These are phyloP conservation scores for Yponomeuta cagnagella DNA, from an alignment of 2,888 invertebrate species.

Conservation along the genomic window DNA sequence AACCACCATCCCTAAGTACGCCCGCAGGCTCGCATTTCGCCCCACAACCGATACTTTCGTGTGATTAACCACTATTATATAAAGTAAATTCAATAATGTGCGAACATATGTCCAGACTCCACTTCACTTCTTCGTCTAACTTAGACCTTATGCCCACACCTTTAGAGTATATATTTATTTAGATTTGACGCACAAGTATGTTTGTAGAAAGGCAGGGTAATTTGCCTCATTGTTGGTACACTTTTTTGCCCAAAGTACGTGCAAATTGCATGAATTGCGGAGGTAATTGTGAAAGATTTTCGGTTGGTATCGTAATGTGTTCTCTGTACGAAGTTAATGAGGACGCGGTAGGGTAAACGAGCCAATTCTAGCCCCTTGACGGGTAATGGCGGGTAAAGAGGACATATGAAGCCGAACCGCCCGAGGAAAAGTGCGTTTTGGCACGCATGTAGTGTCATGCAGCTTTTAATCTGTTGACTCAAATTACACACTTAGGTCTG, in stretches of 20 bases:
- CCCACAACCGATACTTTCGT: slow-evolving; percentile 55
- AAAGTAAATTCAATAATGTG: slow-evolving; percentile 74
- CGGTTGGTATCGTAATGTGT: slow-evolving; percentile 46
- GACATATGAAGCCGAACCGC: background rate
- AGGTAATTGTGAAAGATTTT: slow-evolving; percentile 61
- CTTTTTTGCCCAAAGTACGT: slow-evolving; percentile 42
- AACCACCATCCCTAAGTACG: slow-evolving; percentile 33
- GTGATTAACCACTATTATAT: slow-evolving; percentile 75
- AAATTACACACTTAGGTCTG: background rate
- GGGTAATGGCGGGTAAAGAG: background rate
- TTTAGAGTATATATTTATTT: background rate
- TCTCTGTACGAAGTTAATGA: slow-evolving; percentile 47
- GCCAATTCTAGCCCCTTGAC: background rate
- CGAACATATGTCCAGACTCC: slow-evolving; percentile 9
- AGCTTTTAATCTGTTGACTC: background rate
- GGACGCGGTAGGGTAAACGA: slow-evolving; percentile 17
- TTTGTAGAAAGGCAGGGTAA: slow-evolving; percentile 32
- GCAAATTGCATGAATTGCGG: slow-evolving; percentile 61
- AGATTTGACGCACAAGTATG: background rate
- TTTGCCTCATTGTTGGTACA: slow-evolving; percentile 41
- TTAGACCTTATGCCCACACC: background rate
- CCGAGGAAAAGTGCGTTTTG: background rate
- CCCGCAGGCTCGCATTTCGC: slow-evolving; percentile 42
- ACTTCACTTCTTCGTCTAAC: background rate
- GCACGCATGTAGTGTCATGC: slow-evolving; percentile 2